Conservation (phyloP, 2,797 vertebrate species). For the Microtus obscurus region DNA sequence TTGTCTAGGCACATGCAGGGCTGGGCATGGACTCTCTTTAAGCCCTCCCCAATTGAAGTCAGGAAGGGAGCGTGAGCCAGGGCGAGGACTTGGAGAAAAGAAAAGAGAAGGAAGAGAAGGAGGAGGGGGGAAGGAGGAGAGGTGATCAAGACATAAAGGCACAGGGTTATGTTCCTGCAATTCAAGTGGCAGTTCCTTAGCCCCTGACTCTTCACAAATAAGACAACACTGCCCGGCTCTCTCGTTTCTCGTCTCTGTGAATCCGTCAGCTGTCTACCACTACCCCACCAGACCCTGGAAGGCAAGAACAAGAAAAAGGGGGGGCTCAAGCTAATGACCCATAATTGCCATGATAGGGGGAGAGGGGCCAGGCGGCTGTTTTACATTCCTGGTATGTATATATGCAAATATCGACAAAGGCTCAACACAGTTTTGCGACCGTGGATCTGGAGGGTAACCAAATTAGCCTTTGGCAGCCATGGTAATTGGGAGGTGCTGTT, state of each 20-base stretch:
- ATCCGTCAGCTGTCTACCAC: constrained; percentile 87
- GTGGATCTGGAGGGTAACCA: constrained; percentile 91
- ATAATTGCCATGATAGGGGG: constrained; percentile 91
- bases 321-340: constrained; percentile 89
- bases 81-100: not conserved
- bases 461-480: constrained; percentile 92
- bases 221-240: constrained; percentile 61
- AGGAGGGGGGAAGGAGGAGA: not conserved
- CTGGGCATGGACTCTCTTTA: not conserved
- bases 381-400: constrained; percentile 92
- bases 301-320: constrained; percentile 85
- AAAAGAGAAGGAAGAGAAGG: too few species aligned
- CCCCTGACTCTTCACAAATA: constrained; percentile 69
- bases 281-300: constrained; percentile 86
- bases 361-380: constrained; percentile 90
- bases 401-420: constrained; percentile 92
- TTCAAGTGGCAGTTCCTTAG: constrained; percentile 70
- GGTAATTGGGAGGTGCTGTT: constrained; percentile 92
- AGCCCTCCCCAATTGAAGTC: not conserved
- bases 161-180: not conserved
- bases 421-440: constrained; percentile 90
- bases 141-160: constrained; percentile 69
- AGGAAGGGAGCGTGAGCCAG: not conserved
- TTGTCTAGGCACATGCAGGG: not conserved
- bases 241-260: constrained; percentile 78